A percentile compares a stretch with the other conserved stretches of the same genome.
These are phyloP conservation scores for Xiphophorus couchianus DNA, from an alignment of 2,113 vertebrate genomes.

Conservation along the genomic window DNA sequence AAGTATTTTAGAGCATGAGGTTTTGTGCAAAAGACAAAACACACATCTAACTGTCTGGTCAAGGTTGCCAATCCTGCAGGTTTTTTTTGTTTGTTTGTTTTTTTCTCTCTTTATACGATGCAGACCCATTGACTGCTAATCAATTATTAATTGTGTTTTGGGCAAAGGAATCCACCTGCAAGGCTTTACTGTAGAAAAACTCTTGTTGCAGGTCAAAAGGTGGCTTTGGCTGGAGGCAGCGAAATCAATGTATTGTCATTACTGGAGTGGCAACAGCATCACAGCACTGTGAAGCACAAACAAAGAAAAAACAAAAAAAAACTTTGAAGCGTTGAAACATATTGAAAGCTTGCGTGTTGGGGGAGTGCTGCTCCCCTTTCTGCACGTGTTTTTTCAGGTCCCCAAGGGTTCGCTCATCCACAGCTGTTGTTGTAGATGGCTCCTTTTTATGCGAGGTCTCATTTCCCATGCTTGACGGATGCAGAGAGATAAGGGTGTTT, in stretches of 20 bases:
- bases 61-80: neutral
- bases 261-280: conserved; percentile 32
- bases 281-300: neutral
- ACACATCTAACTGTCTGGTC: neutral
- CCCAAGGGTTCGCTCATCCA: conserved; percentile 38
- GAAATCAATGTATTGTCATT: conserved; percentile 41
- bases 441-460: conserved; percentile 39
- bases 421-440: conserved; percentile 32
- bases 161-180: conserved; percentile 42
- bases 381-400: conserved; percentile 1
- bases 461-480: conserved; percentile 37
- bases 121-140: conserved; percentile 42
- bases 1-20: neutral
- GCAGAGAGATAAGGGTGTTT: conserved; percentile 44
- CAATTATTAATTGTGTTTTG: conserved; percentile 59
- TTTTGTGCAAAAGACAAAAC: neutral
- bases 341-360: neutral
- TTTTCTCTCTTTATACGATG: neutral
- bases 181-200: conserved; percentile 50
- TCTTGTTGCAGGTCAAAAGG: conserved; percentile 50
- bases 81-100: neutral
- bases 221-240: conserved; percentile 15
- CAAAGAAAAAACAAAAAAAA: neutral
- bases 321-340: neutral
- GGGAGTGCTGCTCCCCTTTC: neutral